Percentiles rank a stretch among this genome's conserved stretches.
These are phyloP conservation scores for Temnothorax curvispinosus DNA, from an alignment of 1,140 invertebrate species.

Conservation along the genomic window DNA sequence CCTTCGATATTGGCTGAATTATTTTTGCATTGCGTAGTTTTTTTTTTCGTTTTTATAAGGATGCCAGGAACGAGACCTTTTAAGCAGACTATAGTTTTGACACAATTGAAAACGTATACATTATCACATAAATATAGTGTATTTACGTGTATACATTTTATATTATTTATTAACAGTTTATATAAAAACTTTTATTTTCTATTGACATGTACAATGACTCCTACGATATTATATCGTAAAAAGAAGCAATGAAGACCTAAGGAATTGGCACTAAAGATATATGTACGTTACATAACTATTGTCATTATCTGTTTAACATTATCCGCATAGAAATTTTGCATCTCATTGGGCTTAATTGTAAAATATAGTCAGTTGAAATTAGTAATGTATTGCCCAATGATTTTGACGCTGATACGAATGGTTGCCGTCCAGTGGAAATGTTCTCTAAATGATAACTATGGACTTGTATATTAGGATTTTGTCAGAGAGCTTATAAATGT, in stretches of 20 bases:
- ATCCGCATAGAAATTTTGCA: neutral
- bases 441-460: conserved; percentile 1
- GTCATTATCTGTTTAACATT: conserved; percentile 7
- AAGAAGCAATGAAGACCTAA: neutral
- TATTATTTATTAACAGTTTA: neutral
- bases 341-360: neutral
- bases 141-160: neutral
- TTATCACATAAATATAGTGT: neutral
- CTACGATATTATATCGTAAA: neutral
- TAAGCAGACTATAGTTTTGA: neutral
- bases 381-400: neutral
- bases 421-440: conserved; percentile 62
- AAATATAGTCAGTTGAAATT: conserved; percentile 6
- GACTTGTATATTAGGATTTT: neutral
- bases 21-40: neutral
- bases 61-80: neutral
- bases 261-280: conserved; percentile 25
- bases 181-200: neutral
- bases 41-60: conserved; percentile 4
- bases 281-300: conserved; percentile 6
- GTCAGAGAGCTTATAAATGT: neutral
- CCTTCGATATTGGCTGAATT: neutral
- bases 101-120: neutral
- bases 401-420: conserved; percentile 35
- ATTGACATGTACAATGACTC: neutral